These are phyloP conservation scores for Anhinga anhinga DNA, from an alignment of 2,113 vertebrate species.

Conservation along the genomic window DNA sequence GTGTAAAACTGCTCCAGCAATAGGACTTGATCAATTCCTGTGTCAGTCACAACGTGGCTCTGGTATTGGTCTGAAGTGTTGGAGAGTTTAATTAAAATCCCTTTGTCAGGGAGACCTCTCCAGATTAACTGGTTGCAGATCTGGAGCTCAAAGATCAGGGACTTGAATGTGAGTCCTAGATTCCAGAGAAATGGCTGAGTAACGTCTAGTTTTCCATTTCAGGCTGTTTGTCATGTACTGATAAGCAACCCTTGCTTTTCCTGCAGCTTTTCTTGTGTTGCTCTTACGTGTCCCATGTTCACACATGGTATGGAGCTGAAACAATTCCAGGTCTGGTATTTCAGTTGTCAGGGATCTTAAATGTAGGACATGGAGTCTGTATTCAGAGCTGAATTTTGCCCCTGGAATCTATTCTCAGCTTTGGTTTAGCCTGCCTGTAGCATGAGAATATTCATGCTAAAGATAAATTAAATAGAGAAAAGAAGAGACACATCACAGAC, in stretches of 20 bases:
- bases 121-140: background rate
- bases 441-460: background rate
- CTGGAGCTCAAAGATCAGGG: background rate
- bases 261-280: background rate
- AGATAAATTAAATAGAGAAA: background rate
- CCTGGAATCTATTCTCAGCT: background rate
- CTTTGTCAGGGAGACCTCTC: background rate
- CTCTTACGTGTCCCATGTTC: background rate
- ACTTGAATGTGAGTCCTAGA: background rate
- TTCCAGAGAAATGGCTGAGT: background rate
- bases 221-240: background rate
- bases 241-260: background rate
- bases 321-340: background rate
- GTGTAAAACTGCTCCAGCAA: background rate
- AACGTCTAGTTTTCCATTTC: background rate
- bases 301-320: background rate
- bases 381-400: background rate
- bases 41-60: background rate
- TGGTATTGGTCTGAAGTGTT: background rate
- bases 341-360: background rate
- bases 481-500: background rate
- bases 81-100: background rate
- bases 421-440: background rate
- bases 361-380: fast-evolving
- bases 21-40: background rate